A percentile compares a stretch with the other conserved stretches of the same genome.
Evolutionary conservation across 2,113 vertebrate species (phyloP).

Genomic region (Caloenas nicobarica): DNA sequence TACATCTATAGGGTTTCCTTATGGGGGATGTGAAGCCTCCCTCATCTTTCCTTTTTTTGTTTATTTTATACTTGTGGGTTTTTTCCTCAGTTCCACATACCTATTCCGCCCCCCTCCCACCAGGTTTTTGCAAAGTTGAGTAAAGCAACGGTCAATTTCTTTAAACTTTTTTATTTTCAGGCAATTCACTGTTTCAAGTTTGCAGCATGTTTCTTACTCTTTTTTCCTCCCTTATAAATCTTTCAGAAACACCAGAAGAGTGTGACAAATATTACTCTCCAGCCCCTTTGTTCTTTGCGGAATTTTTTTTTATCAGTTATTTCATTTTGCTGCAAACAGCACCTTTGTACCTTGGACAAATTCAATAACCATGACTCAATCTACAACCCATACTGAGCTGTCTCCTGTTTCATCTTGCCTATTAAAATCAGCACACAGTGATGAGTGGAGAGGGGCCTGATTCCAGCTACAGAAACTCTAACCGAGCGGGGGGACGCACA

Average conservation of each 20-base stretch:
- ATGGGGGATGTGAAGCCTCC: not conserved
- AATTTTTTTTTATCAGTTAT: slow-evolving; percentile 23
- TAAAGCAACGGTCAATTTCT: not conserved
- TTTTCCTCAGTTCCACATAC: not conserved
- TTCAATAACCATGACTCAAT: slow-evolving; percentile 44
- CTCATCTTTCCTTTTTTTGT: not conserved
- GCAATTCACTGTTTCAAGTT: not conserved
- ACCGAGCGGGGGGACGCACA: rapidly evolving
- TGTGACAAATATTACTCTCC: not conserved
- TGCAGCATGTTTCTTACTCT: not conserved
- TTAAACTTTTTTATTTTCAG: not conserved
- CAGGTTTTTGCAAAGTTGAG: not conserved
- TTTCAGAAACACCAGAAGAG: slow-evolving; percentile 42
- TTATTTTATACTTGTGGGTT: not conserved
- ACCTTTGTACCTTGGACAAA: slow-evolving; percentile 53
- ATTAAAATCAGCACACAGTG: not conserved
- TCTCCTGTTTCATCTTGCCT: not conserved
- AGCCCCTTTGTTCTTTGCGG: slow-evolving; percentile 28
- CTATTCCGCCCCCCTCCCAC: not conserved
- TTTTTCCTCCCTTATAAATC: slow-evolving; percentile 23
- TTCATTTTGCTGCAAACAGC: slow-evolving; percentile 45
- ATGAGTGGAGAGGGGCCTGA: not conserved
- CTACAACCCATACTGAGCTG: not conserved
- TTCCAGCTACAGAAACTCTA: not conserved
- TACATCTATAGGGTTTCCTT: not conserved